Conservation (phyloP, 2,113 vertebrate genomes). For the Steatornis caripensis region DNA sequence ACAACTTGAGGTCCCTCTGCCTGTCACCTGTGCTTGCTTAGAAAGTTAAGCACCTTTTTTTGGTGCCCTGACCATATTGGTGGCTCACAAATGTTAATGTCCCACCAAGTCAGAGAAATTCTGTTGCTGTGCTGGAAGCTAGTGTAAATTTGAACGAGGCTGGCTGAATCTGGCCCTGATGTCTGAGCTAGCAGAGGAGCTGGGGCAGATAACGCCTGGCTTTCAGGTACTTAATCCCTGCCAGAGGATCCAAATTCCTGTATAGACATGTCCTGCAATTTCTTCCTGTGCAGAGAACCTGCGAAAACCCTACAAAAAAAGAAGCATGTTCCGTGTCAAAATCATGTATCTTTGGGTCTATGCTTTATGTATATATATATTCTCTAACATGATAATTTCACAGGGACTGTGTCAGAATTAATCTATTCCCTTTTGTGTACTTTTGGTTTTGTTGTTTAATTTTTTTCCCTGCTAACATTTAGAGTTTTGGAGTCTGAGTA, state of each 20-base stretch:
- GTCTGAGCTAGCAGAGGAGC: neutral
- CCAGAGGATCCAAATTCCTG: neutral
- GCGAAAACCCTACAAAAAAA: neutral
- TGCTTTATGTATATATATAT: neutral
- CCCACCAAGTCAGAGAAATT: neutral
- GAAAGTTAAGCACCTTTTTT: neutral
- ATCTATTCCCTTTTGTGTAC: neutral
- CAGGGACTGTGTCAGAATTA: neutral
- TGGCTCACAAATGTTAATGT: neutral
- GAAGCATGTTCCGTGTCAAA: neutral
- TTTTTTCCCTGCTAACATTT: neutral
- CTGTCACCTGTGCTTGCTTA: neutral
- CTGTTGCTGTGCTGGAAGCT: neutral
- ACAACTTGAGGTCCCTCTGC: neutral
- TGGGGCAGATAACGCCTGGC: neutral
- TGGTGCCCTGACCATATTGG: neutral
- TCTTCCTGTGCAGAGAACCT: neutral
- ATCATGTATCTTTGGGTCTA: accelerated
- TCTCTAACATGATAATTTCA: neutral
- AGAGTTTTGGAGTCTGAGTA: neutral
- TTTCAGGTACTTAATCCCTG: neutral
- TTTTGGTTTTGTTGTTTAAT: neutral
- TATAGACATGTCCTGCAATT: neutral
- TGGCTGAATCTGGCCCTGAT: neutral
- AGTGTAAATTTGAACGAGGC: neutral